Percentiles rank a stretch among this genome's conserved stretches.
Conservation (phyloP, 2,888 invertebrate genomes). For the Nephrotoma flavescens region DNA sequence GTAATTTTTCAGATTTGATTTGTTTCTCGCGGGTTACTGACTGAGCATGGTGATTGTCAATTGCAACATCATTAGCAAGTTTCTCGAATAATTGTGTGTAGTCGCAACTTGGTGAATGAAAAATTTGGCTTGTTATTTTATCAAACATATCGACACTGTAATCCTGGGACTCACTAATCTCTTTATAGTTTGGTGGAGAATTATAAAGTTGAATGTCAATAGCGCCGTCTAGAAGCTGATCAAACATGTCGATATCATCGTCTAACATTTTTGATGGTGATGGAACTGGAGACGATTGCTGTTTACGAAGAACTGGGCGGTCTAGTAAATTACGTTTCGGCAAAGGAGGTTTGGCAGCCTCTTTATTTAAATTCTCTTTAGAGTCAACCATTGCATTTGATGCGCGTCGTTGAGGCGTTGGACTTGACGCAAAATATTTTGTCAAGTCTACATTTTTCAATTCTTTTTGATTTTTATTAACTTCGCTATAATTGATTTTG, state of each 20-base stretch:
- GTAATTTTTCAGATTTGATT: not conserved
- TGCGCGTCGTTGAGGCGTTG: constrained; percentile 10
- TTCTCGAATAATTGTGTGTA: constrained; percentile 24
- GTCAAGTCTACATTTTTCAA: constrained; percentile 30
- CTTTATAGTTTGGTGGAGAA: not conserved
- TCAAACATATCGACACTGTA: constrained; percentile 27
- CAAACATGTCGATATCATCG: constrained; percentile 25
- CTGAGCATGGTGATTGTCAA: not conserved
- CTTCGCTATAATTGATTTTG: constrained; percentile 18
- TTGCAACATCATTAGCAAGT: not conserved
- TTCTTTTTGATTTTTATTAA: constrained; percentile 30
- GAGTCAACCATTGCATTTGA: not conserved
- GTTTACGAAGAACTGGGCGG: not conserved
- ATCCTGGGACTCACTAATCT: not conserved
- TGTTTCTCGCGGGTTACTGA: not conserved
- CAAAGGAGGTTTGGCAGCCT: constrained; percentile 3
- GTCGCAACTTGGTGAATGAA: constrained; percentile 27
- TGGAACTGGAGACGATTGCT: not conserved
- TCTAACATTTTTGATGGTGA: constrained; percentile 13
- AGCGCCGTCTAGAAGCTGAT: constrained; percentile 30
- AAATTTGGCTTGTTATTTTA: constrained; percentile 22
- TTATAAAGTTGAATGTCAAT: constrained; percentile 16
- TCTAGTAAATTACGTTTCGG: constrained; percentile 9
- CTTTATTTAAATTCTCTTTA: not conserved
- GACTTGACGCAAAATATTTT: constrained; percentile 29